Conservation (phyloP, 2,797 vertebrate species). For the Iguana delicatissima region DNA sequence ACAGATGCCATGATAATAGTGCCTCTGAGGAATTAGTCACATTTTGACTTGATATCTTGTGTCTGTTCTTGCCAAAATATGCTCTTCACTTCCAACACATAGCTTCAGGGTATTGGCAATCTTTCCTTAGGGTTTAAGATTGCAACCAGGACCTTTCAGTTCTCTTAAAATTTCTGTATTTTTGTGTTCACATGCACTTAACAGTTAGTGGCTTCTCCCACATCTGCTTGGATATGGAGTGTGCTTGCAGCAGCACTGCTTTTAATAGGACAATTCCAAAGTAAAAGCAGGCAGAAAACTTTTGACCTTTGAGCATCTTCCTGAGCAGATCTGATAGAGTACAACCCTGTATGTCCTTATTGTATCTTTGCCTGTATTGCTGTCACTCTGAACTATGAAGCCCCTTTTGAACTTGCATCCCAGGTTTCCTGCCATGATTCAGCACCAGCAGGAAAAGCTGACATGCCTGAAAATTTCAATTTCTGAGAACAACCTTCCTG, state of each 20-base stretch:
- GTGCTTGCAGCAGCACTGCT: neutral
- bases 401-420: neutral
- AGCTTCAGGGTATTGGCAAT: neutral
- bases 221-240: too few relatives aligned
- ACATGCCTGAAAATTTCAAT: slow-evolving; percentile 23
- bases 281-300: neutral
- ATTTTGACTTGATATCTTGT: neutral
- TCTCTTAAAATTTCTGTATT: neutral
- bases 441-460: neutral
- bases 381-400: neutral
- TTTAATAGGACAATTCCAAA: neutral
- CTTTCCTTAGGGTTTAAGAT: neutral
- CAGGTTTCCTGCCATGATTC: neutral
- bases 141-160: neutral
- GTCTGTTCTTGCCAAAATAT: neutral
- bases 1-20: neutral
- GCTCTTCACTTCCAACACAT: neutral
- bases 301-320: neutral
- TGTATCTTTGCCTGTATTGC: neutral
- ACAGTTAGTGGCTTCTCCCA: too few relatives aligned
- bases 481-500: slow-evolving; percentile 16
- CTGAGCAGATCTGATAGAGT: neutral
- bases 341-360: neutral
- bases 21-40: neutral
- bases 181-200: neutral